These are phyloP conservation scores for Sphaeridia pumilis DNA, from an alignment of 2,888 invertebrate genomes.

Conservation along the genomic window DNA sequence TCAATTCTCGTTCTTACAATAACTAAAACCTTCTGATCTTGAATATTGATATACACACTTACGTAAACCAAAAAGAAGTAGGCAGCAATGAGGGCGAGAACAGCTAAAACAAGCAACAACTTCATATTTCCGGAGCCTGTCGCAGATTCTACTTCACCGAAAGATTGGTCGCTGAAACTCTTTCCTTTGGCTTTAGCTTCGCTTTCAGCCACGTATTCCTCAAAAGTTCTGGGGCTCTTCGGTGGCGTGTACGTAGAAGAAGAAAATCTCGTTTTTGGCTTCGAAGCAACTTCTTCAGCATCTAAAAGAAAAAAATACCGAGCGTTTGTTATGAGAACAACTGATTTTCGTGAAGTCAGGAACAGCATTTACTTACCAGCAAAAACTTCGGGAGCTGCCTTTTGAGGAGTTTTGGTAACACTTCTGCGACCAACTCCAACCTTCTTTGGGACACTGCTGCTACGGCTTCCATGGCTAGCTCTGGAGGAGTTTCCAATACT, in stretches of 20 bases:
- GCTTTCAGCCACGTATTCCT: constrained; percentile 15
- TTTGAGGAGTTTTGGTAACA: too few species aligned
- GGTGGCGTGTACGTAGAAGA: not conserved
- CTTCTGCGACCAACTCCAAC: not conserved
- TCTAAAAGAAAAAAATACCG: not conserved
- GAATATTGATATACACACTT: not conserved
- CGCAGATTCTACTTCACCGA: not conserved
- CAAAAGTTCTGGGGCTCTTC: constrained; percentile 3
- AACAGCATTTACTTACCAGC: constrained; percentile 2
- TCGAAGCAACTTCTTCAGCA: not conserved
- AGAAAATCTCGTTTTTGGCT: not conserved
- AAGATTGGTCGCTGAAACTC: not conserved
- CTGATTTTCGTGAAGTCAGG: too few species aligned
- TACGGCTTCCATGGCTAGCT: constrained; percentile 12
- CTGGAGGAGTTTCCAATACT: constrained; percentile 13
- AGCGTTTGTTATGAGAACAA: too few species aligned
- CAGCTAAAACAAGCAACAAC: constrained; percentile 2
- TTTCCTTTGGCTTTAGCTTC: constrained; percentile 6
- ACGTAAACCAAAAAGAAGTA: constrained; percentile 2
- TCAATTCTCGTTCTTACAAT: not conserved
- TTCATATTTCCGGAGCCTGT: not conserved
- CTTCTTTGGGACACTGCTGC: constrained; percentile 3
- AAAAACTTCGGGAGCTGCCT: not conserved
- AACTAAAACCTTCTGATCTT: not conserved
- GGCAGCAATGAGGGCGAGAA: constrained; percentile 2